Percentiles rank a stretch among this genome's conserved stretches.
Evolutionary conservation across 1,140 invertebrate species (phyloP).

Genomic region (Heliconius eleuchia): DNA sequence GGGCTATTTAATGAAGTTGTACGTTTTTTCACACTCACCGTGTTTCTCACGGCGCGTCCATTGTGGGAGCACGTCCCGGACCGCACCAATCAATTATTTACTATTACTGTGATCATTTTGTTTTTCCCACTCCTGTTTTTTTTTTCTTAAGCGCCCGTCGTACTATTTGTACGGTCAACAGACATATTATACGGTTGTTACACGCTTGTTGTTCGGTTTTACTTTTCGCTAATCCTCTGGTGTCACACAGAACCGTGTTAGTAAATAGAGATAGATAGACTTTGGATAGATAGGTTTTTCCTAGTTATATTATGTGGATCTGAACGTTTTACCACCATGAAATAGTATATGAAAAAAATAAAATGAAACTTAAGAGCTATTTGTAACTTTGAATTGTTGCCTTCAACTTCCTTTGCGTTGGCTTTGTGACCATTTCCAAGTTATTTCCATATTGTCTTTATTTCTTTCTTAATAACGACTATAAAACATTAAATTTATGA

Average conservation of each 20-base stretch:
- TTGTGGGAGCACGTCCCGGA: slow-evolving; percentile 73
- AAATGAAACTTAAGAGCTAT: too few relatives aligned
- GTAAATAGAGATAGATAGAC: not conserved
- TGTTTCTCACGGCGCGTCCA: slow-evolving; percentile 68
- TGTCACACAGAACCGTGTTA: not conserved
- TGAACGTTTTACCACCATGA: not conserved
- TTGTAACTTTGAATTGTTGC: too few relatives aligned
- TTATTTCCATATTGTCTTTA: too few relatives aligned
- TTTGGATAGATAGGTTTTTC: not conserved
- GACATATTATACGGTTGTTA: slow-evolving; percentile 71
- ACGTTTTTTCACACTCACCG: slow-evolving; percentile 53
- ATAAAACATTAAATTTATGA: too few relatives aligned
- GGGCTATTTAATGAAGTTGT: slow-evolving; percentile 80
- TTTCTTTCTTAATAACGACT: too few relatives aligned
- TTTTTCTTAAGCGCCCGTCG: slow-evolving; percentile 44
- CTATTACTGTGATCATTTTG: slow-evolving; percentile 73
- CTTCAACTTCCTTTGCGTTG: too few relatives aligned
- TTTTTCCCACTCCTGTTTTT: slow-evolving; percentile 46
- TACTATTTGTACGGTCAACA: slow-evolving; percentile 63
- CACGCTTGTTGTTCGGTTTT: slow-evolving; percentile 58
- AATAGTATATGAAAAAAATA: too few relatives aligned
- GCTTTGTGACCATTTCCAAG: too few relatives aligned
- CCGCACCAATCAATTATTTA: slow-evolving; percentile 76
- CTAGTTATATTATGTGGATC: not conserved
- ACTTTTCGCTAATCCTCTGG: slow-evolving; percentile 30